Base-by-base conservation (phyloP, 2,797 vertebrate genomes). In the Varecia variegata region DNA sequence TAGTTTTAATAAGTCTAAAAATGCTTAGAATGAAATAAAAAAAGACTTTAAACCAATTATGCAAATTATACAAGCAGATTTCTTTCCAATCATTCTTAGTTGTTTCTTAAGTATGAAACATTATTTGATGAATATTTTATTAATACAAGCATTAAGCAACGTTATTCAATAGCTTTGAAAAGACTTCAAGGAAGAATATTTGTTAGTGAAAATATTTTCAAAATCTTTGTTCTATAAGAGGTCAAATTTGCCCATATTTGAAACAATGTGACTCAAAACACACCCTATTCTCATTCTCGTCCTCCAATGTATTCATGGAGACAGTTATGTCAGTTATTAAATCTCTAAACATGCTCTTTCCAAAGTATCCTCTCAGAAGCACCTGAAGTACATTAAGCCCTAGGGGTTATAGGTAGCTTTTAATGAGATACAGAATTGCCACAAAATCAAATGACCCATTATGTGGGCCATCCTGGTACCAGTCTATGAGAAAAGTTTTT, bases 81-180 rank as follows among this genome's bases (percentile, higher is more conserved):
- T 84, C 92, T 98, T 92, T 92, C 95, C 70, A 97, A 43, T 97
- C 60, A 93, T 93, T 80, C 96, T 90, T 89, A 40, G 7, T 90
- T 94, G 58, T 95, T 91, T 87, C 87, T 97, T 94, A 91, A 38
- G 88, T 71, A 92, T 90, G 70, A 92, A 97, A 89, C 77, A 15
- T 88, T 94, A 97, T 85, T 97, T 23, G 54, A 68, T 96, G 4
- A 97, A 86, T 97, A 95, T 96, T 98, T 98, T 91, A 83, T 65
- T 58, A 58, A 62, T 14, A 27, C 58, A 90, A 81, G 38, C 87
- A 73, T 97, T 97, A 96, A 95, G 43, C 23, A 97, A 85, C 25
- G 96, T 32, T 95, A 62, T 87, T 98, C 45, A 94, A 60, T 67
- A 98, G 47, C 73, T 81, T 90, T 95, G 85, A 94, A 52, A 77